Evolutionary conservation across 2,113 vertebrate genomes (phyloP).

Genomic region (Chinchilla lanigera): DNA sequence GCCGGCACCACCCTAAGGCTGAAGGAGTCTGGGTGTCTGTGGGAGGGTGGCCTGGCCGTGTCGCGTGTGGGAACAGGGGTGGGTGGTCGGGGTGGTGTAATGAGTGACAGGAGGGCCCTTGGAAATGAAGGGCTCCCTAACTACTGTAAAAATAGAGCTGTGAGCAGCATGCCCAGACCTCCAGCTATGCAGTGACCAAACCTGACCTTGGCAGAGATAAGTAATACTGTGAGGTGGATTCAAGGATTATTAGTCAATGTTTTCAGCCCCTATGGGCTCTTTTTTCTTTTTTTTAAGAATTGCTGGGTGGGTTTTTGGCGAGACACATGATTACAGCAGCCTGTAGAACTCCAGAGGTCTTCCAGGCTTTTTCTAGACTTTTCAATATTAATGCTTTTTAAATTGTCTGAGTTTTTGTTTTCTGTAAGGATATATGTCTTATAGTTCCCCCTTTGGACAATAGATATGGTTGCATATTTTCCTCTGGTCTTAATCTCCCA

Average conservation of each 20-base stretch:
- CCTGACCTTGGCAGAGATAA: slow-evolving; percentile 76
- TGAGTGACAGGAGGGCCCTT: slow-evolving; percentile 76
- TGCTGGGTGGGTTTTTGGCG: slow-evolving; percentile 73
- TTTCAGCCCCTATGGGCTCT: slow-evolving; percentile 57
- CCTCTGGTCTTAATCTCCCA: neutral
- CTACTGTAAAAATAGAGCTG: slow-evolving; percentile 80
- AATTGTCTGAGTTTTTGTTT: neutral
- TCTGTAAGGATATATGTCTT: slow-evolving; percentile 7
- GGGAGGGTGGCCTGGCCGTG: slow-evolving; percentile 70
- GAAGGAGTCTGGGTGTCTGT: slow-evolving; percentile 53
- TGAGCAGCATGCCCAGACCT: slow-evolving; percentile 73
- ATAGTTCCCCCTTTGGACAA: neutral
- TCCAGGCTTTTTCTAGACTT: slow-evolving; percentile 23
- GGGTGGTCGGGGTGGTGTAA: slow-evolving; percentile 77
- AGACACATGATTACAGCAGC: neutral
- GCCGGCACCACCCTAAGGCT: neutral
- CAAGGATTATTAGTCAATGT: slow-evolving; percentile 74
- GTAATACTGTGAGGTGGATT: slow-evolving; percentile 71
- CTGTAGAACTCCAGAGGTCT: slow-evolving; percentile 48
- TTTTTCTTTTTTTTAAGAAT: slow-evolving; percentile 37
- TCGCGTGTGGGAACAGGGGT: slow-evolving; percentile 72
- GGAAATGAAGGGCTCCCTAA: slow-evolving; percentile 69
- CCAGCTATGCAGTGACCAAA: slow-evolving; percentile 75
- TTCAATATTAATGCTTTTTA: neutral
- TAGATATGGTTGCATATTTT: neutral